Evolutionary conservation across 2,797 vertebrate species (phyloP).

Genomic region (Acipenser transmontanus): DNA sequence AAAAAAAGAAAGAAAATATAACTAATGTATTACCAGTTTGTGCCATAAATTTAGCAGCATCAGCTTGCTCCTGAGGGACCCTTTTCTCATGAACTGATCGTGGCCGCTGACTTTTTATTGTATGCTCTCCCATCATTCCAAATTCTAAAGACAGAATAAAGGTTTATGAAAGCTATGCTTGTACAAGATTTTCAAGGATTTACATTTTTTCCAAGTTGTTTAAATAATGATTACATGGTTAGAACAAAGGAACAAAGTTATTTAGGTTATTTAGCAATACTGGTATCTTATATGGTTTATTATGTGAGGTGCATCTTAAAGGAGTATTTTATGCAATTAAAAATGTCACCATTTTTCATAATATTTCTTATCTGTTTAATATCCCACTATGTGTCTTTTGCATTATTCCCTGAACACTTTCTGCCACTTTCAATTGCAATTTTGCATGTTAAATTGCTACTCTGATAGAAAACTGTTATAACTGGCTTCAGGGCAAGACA

Average conservation of each 20-base stretch:
- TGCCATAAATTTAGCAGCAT: slow-evolving; percentile 99
- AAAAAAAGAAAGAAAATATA: slow-evolving; percentile 81
- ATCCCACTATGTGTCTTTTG: no score
- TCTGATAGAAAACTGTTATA: no score
- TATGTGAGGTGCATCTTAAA: slow-evolving; percentile 50
- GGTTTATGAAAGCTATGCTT: slow-evolving; percentile 94
- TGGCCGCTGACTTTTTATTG: slow-evolving; percentile 99
- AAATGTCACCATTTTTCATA: slow-evolving; percentile 31
- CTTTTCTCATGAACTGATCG: slow-evolving; percentile 99
- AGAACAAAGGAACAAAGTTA: slow-evolving; percentile 69
- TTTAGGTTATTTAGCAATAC: slow-evolving; percentile 49
- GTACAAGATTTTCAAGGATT: slow-evolving; percentile 58
- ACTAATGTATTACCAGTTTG: slow-evolving; percentile 99
- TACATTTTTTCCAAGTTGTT: slow-evolving; percentile 55
- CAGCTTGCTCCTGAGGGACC: slow-evolving; percentile 99
- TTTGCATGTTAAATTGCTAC: no score
- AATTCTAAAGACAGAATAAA: slow-evolving; percentile 99
- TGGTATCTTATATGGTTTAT: slow-evolving; percentile 52
- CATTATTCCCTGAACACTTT: no score
- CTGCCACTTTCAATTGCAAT: no score
- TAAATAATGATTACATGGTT: slow-evolving; percentile 59
- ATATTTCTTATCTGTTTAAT: no score
- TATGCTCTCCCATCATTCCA: slow-evolving; percentile 99
- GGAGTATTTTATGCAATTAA: slow-evolving; percentile 67
- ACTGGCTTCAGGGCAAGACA: no score